Conservation (phyloP, 2,797 vertebrate species). For the Squalus acanthias region DNA sequence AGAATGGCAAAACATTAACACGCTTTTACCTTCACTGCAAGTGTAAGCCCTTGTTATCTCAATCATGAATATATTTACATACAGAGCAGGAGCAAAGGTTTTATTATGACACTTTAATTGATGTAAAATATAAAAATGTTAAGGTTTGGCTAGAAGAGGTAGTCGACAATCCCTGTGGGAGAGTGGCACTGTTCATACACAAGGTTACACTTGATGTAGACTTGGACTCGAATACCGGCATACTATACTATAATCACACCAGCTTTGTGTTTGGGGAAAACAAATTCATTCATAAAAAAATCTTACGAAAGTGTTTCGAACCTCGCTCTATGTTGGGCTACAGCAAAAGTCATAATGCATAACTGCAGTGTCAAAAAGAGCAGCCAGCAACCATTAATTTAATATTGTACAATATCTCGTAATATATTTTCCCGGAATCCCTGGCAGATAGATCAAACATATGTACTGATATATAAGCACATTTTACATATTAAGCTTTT, state of each 20-base stretch:
- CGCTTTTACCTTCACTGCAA: constrained; percentile 12
- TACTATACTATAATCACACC: constrained; percentile 3
- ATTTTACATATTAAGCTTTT: constrained; percentile 35
- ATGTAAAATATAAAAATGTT: neutral
- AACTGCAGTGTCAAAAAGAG: constrained; percentile 22
- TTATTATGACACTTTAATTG: constrained; percentile 15
- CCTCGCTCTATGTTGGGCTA: neutral
- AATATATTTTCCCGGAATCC: constrained; percentile 18
- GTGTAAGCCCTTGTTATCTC: neutral
- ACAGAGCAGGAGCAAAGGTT: neutral
- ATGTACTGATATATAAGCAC: constrained; percentile 35
- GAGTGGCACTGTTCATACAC: neutral
- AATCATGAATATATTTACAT: constrained; percentile 33
- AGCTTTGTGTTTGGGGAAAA: neutral
- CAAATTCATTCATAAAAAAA: constrained; percentile 13
- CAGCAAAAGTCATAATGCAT: neutral
- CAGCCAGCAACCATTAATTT: constrained; percentile 26
- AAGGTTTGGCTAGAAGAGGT: neutral
- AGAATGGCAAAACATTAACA: neutral
- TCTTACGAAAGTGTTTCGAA: neutral
- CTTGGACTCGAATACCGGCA: neutral
- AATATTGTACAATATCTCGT: constrained; percentile 28
- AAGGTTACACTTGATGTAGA: constrained; percentile 13
- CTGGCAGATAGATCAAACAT: constrained; percentile 28
- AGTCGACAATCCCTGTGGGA: neutral